Percentiles rank a stretch among this genome's conserved stretches.
These are phyloP conservation scores for Apamea epomidion DNA, from an alignment of 2,888 invertebrate species.

Conservation along the genomic window DNA sequence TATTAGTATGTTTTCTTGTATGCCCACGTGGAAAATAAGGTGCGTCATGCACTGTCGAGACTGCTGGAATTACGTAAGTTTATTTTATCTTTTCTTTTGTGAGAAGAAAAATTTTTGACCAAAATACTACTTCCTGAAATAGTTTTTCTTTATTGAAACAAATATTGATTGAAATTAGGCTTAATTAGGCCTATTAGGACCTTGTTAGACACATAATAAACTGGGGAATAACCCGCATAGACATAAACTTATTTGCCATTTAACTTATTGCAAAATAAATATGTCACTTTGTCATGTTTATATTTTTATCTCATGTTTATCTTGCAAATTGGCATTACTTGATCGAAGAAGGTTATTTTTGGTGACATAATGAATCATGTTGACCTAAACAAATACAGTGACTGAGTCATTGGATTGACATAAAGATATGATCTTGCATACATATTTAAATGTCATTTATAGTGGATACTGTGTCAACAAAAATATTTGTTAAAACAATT, in stretches of 20 bases:
- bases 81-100: background rate
- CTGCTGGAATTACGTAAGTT: too few species aligned
- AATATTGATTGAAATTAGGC: background rate
- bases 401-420: background rate
- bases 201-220: background rate
- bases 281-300: background rate
- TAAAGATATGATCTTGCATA: background rate
- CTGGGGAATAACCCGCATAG: background rate
- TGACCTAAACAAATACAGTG: background rate
- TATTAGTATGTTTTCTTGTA: background rate
- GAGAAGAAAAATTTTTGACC: background rate
- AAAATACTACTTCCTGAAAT: background rate
- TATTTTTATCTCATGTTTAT: conserved; percentile 17
- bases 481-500: conserved; percentile 28
- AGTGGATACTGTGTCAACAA: background rate
- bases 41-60: too few species aligned
- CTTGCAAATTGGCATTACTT: conserved; percentile 9
- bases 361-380: background rate
- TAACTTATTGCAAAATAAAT: conserved; percentile 6
- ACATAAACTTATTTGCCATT: background rate
- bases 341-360: conserved; percentile 22
- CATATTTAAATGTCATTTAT: conserved; percentile 4
- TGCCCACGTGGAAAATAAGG: background rate
- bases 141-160: background rate
- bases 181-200: background rate